Base-by-base conservation (phyloP, 2,113 vertebrate genomes). In the Lasiurus cinereus region DNA sequence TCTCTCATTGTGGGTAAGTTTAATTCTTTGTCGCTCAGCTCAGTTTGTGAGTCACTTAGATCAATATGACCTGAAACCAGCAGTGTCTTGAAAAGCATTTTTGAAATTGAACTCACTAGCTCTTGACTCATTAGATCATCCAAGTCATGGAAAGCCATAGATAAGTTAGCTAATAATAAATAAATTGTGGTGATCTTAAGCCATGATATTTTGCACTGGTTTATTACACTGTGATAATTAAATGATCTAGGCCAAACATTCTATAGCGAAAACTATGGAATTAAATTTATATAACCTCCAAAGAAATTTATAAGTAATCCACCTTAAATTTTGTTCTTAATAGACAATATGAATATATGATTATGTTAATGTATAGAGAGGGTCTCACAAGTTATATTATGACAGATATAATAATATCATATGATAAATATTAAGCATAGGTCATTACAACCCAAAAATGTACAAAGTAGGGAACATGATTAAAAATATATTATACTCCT, bases 81-180 rank as follows among this genome's bases (percentile, higher is more conserved):
- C 12, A 84, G 29, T 27, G 59, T 29, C 36, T 67, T 74, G 2
- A 39, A 67, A 82, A 59, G 16, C 31, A 24, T 86, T 39, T 77
- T 27, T 3, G 46, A 48, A 12, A 31, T 52, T 39, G 39, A 12
- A 39, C 8, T 84, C 3, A 50, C 2, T 52, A 69, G 24, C 24
- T 80, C 16, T 73, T 59, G 5, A 83, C 48, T 52, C 8, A 11
- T 29, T 31, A 66, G 9, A 72, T 50, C 46, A 19, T 14, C 5
- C 2, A 78, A 83, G 5, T 0, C n/a, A 66, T n/a, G 24, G 8
- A 16, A 66, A 66, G 18, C 18, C 6, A 1, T 8, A 1, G 27
- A 10, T 8, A 88, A 56, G 4, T 52, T 48, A 88, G 5, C 10
- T 24, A 78, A 46, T 24, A 31, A 89, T 36, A 54, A 59, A 74